These are phyloP conservation scores for Apostichopus californicus DNA, from an alignment of 35 echinoderm and acorn worm genomes.

Conservation along the genomic window DNA sequence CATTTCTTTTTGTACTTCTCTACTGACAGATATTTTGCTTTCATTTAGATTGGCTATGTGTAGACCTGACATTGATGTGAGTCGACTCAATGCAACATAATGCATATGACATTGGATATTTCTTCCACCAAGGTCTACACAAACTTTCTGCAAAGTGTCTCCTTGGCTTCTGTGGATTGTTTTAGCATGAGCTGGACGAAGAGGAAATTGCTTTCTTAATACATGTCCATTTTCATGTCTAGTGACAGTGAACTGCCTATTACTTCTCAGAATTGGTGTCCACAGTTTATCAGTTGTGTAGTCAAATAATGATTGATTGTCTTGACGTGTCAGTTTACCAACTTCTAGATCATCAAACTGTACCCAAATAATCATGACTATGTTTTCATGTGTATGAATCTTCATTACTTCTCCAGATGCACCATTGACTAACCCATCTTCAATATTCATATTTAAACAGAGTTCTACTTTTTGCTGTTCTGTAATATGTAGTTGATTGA, in stretches of 20 bases:
- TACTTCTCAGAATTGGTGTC: background rate
- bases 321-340: background rate
- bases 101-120: background rate
- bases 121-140: conserved; percentile 2
- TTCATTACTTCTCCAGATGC: background rate
- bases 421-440: conserved; percentile 54
- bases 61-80: conserved; percentile 27
- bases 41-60: conserved; percentile 2
- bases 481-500: background rate
- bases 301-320: background rate
- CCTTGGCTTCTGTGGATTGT: conserved; percentile 64
- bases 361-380: background rate
- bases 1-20: conserved; percentile 39
- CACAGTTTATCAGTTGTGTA: background rate
- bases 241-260: conserved; percentile 18
- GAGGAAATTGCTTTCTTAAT: conserved; percentile 1
- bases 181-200: conserved; percentile 15
- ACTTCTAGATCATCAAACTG: conserved; percentile 7
- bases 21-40: conserved; percentile 2
- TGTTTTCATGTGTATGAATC: background rate
- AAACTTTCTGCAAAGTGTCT: conserved; percentile 4
- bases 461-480: conserved; percentile 14
- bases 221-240: conserved; percentile 8
- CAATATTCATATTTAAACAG: conserved; percentile 18
- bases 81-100: conserved; percentile 46